phyloP scores from a whole-genome alignment of 2,888 invertebrate genomes.

The Trichopria drosophilae region DNA sequence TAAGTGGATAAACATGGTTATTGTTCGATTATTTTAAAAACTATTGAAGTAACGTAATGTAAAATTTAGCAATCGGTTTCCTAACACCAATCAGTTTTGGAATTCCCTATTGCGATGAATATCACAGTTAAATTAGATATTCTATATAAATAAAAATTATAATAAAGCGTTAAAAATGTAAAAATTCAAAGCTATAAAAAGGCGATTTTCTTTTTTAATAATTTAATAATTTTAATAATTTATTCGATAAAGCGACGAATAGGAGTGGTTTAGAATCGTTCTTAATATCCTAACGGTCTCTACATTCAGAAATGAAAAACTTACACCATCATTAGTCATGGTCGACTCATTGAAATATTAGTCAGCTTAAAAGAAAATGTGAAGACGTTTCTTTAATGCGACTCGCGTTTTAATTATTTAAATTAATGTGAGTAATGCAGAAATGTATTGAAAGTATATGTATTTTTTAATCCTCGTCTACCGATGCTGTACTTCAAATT shows the following conservation, averaged over 20 bases:
- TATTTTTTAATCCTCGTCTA: too few species aligned
- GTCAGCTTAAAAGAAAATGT: too few species aligned
- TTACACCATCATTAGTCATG: too few species aligned
- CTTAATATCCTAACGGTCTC: background rate
- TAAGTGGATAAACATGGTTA: constrained; percentile 39
- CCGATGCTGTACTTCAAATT: too few species aligned
- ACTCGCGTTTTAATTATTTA: too few species aligned
- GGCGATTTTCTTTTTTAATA: background rate
- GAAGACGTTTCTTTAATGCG: too few species aligned
- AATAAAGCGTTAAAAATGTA: background rate
- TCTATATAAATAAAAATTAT: background rate
- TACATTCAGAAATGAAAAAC: too few species aligned
- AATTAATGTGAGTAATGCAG: too few species aligned
- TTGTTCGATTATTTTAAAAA: background rate
- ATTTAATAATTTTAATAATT: background rate
- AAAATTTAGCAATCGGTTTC: background rate
- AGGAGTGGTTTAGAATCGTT: background rate
- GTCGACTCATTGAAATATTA: too few species aligned
- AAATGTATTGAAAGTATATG: too few species aligned
- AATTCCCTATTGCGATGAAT: background rate
- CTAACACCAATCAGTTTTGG: background rate
- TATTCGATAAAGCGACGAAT: background rate
- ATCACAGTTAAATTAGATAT: background rate
- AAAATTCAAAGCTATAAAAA: background rate
- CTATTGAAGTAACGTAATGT: background rate